Conservation (phyloP, 2,113 vertebrate genomes). For the Hiodon alosoides region DNA sequence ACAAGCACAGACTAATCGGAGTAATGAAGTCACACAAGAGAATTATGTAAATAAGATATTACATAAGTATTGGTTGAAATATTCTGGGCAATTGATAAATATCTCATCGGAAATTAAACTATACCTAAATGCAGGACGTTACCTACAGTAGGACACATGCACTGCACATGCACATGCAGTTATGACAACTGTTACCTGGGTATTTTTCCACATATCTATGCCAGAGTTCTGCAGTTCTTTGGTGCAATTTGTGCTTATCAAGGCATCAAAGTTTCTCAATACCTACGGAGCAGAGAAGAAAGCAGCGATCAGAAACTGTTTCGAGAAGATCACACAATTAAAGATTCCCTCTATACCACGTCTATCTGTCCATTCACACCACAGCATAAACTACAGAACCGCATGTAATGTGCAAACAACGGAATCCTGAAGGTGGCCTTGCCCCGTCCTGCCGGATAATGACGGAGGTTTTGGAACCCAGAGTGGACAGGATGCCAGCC, state of each 20-base stretch:
- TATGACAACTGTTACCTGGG: constrained; percentile 58
- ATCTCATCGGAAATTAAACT: too few species aligned
- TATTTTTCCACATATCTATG: constrained; percentile 79
- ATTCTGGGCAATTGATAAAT: too few species aligned
- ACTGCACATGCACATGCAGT: too few species aligned
- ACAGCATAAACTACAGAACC: too few species aligned
- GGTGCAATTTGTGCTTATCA: constrained; percentile 89
- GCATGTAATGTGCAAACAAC: background rate
- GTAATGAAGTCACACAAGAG: too few species aligned
- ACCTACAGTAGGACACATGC: background rate
- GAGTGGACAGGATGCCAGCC: constrained; percentile 77
- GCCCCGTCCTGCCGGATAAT: constrained; percentile 79
- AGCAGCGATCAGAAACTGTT: background rate
- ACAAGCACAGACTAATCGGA: too few species aligned
- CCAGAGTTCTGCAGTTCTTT: constrained; percentile 79
- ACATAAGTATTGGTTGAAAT: too few species aligned
- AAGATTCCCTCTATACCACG: background rate
- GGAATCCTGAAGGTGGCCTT: constrained; percentile 17
- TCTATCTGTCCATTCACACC: too few species aligned
- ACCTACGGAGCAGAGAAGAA: constrained; percentile 59
- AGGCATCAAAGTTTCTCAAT: constrained; percentile 80
- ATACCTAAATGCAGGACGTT: background rate
- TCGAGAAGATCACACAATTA: background rate
- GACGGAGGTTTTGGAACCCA: constrained; percentile 81
- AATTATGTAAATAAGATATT: too few species aligned